Conservation (phyloP, 2,797 vertebrate species). For the Sebastes taczanowskii region DNA sequence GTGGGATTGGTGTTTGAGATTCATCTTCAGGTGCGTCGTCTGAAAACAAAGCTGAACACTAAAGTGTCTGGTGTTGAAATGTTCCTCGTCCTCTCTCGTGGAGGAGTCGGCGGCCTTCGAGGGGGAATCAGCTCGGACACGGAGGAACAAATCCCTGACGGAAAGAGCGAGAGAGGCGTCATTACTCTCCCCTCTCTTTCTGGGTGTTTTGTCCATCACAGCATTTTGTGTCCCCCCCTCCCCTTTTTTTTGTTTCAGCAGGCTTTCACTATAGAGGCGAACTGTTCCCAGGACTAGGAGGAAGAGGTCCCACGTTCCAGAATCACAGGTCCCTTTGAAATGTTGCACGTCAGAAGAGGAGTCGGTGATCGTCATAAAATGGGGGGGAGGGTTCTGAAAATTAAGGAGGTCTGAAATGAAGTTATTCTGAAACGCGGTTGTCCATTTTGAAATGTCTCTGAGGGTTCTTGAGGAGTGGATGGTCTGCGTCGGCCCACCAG, state of each 20-base stretch:
- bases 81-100: neutral
- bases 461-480: conserved; percentile 3
- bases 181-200: neutral
- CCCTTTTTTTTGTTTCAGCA: conserved; percentile 29
- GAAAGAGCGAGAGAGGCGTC: conserved; percentile 5
- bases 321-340: conserved; percentile 15
- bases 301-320: conserved; percentile 12
- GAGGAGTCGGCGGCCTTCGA: conserved; percentile 1
- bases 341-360: conserved; percentile 2
- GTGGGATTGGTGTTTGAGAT: conserved; percentile 11
- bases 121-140: neutral
- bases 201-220: neutral
- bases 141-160: conserved; percentile 1
- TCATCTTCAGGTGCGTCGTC: conserved; percentile 10
- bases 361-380: conserved; percentile 36
- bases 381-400: neutral
- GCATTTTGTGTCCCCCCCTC: neutral
- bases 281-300: conserved; percentile 25
- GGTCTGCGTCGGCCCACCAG: conserved; percentile 50
- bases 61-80: conserved; percentile 29
- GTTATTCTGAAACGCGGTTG: neutral
- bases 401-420: neutral
- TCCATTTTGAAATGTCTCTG: conserved; percentile 8
- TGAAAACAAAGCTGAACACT: conserved; percentile 29
- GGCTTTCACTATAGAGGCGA: conserved; percentile 31